phyloP scores from a whole-genome alignment of 2,888 invertebrate species.

The Pseudococcus viburni region DNA sequence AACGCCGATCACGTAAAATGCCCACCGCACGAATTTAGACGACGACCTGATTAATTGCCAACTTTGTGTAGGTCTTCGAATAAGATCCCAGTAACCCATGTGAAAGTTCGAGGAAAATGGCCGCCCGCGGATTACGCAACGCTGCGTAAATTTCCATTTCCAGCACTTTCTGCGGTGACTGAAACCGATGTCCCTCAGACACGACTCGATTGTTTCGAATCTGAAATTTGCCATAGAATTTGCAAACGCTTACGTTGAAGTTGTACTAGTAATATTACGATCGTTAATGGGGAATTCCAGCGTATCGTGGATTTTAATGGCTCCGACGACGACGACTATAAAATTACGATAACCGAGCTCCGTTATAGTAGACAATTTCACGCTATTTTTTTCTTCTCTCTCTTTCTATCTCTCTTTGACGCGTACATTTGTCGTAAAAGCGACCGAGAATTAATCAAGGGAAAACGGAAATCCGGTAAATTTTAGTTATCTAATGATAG shows the following conservation, averaged over 20 bases:
- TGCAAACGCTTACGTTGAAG: neutral
- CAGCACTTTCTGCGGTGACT: neutral
- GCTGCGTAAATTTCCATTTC: neutral
- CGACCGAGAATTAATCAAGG: constrained; percentile 50
- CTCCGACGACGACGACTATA: constrained; percentile 11
- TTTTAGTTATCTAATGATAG: constrained; percentile 20
- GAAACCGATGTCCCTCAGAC: no score
- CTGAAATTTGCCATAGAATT: no score
- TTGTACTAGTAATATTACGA: neutral
- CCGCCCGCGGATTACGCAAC: neutral
- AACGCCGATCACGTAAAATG: constrained; percentile 41
- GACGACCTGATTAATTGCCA: constrained; percentile 38
- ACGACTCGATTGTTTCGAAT: neutral
- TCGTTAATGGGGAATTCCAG: constrained; percentile 5
- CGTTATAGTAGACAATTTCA: constrained; percentile 9
- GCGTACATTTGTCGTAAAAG: neutral
- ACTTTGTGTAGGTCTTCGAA: neutral
- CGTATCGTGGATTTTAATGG: neutral
- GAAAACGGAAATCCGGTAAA: constrained; percentile 53
- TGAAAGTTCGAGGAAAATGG: neutral
- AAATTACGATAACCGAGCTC: constrained; percentile 5
- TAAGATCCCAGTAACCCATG: neutral
- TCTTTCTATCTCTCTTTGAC: neutral
- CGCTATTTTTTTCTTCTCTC: neutral
- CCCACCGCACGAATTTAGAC: neutral